These are phyloP conservation scores for Aphidius ervi DNA, from an alignment of 1,140 invertebrate genomes.

Conservation along the genomic window DNA sequence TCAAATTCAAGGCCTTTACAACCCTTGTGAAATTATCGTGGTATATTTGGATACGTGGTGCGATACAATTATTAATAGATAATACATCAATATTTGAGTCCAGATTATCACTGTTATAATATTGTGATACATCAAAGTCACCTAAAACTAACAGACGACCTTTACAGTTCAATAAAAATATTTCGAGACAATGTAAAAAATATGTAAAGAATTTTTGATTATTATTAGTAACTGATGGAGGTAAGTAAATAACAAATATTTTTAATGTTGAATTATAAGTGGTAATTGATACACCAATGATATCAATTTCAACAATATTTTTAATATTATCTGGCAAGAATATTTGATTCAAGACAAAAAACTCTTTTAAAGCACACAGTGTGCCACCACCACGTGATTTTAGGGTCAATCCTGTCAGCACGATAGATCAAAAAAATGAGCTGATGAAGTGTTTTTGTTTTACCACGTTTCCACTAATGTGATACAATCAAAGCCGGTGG, in stretches of 20 bases:
- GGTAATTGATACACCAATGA: neutral
- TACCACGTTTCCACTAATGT: neutral
- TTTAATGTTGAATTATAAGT: neutral
- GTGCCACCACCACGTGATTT: neutral
- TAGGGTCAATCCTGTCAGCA: neutral
- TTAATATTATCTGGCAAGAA: neutral
- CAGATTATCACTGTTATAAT: too few species aligned
- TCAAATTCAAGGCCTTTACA: too few species aligned
- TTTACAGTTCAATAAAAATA: neutral
- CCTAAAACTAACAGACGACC: neutral
- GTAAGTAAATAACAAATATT: neutral
- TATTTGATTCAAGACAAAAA: neutral
- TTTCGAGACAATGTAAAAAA: neutral
- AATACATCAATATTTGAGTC: too few species aligned
- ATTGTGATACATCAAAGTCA: neutral
- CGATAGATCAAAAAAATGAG: neutral
- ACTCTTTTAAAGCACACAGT: neutral
- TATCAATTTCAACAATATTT: neutral
- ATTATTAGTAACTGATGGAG: neutral
- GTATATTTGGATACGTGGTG: too few species aligned
- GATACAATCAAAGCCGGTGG: neutral
- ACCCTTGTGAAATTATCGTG: too few species aligned
- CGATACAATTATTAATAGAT: too few species aligned
- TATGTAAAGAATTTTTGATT: neutral
- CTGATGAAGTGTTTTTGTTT: neutral